Evolutionary conservation across 2,797 vertebrate genomes (phyloP), one percentile per base, ranked within the genome.

Genomic region (Diglossa cyanea): DNA sequence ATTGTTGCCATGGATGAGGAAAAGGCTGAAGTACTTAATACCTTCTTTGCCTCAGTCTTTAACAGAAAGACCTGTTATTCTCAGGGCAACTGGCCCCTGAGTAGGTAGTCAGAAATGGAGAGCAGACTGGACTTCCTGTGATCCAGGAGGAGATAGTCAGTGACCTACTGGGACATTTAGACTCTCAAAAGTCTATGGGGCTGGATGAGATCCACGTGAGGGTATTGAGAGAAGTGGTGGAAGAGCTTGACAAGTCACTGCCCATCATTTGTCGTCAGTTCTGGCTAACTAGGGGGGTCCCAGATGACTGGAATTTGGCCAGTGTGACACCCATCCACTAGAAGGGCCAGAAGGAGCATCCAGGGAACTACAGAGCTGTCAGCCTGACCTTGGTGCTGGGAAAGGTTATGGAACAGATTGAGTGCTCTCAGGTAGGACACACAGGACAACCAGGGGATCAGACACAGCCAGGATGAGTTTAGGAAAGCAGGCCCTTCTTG

Each of bases 1-100:
- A 35, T 5, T 35, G 20, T 47, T 0, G 0, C 25, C 8, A 8
- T 31, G 25, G 47, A 60, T 17, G 30, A 74, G 4, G 39, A 80
- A 60, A 40, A 74, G 7, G 31, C 18, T 47, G 18, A 80, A 60
- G 21, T 73, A 13, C 40, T 35, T 47, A 26, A 47, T 19, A 11
- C 15, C 10, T 54, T 74, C 21, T 67, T 67, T 81, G 10, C 26
- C 40, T 67, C 26, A 42, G 21, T 74, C 26, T 54, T 54, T 67
- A 67, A 28, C 3, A 81, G 17, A 53, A 80, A 31, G 35, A 68
- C 13, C 15, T n/a, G 3, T n/a, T 40, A 10, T 48, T 16, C 26
- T 42, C 15, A 28, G 26, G 26, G 10, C 35, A 61, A 14, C 10
- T 31, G 16, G 13, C 7, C 31, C 15, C 40, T 60, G 47, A 47